Percentiles rank a stretch among this genome's conserved stretches.
Conservation (phyloP, 2,797 vertebrate genomes). For the Capromys pilorides region DNA sequence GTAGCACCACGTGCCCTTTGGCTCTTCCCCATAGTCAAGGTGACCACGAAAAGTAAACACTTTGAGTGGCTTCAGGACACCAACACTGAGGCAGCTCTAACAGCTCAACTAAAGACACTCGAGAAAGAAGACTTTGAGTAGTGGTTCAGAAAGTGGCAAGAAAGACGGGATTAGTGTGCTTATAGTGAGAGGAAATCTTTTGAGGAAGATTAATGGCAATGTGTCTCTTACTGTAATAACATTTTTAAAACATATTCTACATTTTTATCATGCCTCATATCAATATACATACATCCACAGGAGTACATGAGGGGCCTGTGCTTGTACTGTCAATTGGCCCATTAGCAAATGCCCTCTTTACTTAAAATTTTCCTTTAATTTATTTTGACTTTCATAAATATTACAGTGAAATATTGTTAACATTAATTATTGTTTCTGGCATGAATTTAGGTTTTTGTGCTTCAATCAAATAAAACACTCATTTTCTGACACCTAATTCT, state of each 20-base stretch:
- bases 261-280: neutral
- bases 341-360: neutral
- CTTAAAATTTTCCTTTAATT: conserved; percentile 32
- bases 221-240: neutral
- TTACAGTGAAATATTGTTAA: neutral
- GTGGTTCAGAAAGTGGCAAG: neutral
- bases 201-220: neutral
- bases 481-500: neutral
- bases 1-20: neutral
- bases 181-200: neutral
- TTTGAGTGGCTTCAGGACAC: neutral
- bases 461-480: neutral
- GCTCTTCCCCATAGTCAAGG: neutral
- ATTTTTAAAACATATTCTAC: neutral
- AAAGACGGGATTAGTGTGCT: neutral
- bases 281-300: neutral
- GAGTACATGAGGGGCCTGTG: neutral
- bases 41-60: neutral
- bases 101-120: neutral
- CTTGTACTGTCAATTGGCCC: neutral
- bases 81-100: neutral
- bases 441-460: neutral
- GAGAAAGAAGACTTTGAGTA: neutral
- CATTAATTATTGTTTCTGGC: neutral
- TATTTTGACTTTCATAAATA: neutral